These are phyloP conservation scores for Hemichromis elongatus DNA, from an alignment of 2,113 vertebrate genomes.

Conservation along the genomic window DNA sequence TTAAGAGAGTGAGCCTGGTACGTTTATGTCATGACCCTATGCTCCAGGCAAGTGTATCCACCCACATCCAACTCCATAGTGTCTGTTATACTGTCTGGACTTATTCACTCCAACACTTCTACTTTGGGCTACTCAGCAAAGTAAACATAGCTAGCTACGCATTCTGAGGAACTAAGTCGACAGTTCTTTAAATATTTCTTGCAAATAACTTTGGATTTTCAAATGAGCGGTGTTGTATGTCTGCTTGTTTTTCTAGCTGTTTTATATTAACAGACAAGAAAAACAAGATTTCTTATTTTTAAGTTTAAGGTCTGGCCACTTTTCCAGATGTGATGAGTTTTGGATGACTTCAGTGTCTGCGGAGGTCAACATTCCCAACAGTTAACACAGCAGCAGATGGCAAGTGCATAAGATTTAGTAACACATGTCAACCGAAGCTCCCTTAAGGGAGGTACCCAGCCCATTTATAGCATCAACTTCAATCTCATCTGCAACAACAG, in stretches of 20 bases:
- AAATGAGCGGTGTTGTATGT: neutral
- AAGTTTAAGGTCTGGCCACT: neutral
- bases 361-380: slow-evolving; percentile 70
- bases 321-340: slow-evolving; percentile 53
- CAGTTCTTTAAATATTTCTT: neutral
- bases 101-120: slow-evolving; percentile 62
- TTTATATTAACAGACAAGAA: neutral
- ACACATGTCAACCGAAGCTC: slow-evolving; percentile 72
- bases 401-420: slow-evolving; percentile 75
- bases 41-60: slow-evolving; percentile 83
- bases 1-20: slow-evolving; percentile 79
- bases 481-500: slow-evolving; percentile 59
- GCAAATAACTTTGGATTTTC: neutral
- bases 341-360: slow-evolving; percentile 64
- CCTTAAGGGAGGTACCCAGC: slow-evolving; percentile 65
- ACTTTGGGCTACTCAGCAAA: slow-evolving; percentile 20
- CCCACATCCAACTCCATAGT: slow-evolving; percentile 78
- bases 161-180: neutral
- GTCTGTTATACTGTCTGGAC: slow-evolving; percentile 85
- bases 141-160: slow-evolving; percentile 3
- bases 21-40: slow-evolving; percentile 83
- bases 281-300: neutral
- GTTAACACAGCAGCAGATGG: slow-evolving; percentile 74
- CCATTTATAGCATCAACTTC: slow-evolving; percentile 75
- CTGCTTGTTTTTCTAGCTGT: neutral